These are phyloP conservation scores for Crypturellus tataupa DNA, from an alignment of 2,797 vertebrate genomes.

Conservation along the genomic window DNA sequence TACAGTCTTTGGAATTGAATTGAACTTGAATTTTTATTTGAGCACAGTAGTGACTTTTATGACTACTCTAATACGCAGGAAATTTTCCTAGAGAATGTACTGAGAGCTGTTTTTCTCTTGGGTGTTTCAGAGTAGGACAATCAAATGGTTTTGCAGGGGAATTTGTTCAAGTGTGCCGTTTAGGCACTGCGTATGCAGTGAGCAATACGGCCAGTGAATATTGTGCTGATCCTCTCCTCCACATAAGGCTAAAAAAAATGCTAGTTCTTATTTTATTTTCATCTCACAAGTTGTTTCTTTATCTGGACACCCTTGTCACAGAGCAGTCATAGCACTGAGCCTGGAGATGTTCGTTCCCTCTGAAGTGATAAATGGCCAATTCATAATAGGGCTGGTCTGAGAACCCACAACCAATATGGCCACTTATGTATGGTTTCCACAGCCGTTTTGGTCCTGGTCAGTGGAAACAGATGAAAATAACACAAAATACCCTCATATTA, in stretches of 20 bases:
- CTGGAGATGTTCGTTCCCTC: slow-evolving; percentile 50
- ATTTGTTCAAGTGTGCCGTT: neutral
- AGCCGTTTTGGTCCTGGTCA: slow-evolving; percentile 68
- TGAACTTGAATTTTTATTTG: neutral
- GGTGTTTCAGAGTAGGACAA: neutral
- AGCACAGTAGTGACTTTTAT: neutral
- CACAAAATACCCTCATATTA: slow-evolving; percentile 66
- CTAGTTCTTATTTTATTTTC: slow-evolving; percentile 41
- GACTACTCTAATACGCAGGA: neutral
- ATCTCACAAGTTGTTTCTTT: slow-evolving; percentile 33
- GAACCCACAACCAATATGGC: slow-evolving; percentile 73
- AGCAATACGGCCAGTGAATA: slow-evolving; percentile 4
- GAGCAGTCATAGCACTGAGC: slow-evolving; percentile 30
- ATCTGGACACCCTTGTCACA: slow-evolving; percentile 9
- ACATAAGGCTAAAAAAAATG: slow-evolving; percentile 37
- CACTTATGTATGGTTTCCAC: slow-evolving; percentile 53
- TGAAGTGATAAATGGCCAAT: slow-evolving; percentile 72
- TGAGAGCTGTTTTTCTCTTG: neutral
- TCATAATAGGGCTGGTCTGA: slow-evolving; percentile 64
- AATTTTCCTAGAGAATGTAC: neutral
- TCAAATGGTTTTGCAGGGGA: neutral
- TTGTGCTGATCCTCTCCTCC: neutral
- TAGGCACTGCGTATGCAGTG: neutral
- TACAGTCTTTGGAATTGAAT: neutral
- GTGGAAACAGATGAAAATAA: slow-evolving; percentile 66